A percentile compares a stretch with the other conserved stretches of the same genome.
Conservation (phyloP, 1,140 invertebrate genomes). For the Aplysia californica region DNA sequence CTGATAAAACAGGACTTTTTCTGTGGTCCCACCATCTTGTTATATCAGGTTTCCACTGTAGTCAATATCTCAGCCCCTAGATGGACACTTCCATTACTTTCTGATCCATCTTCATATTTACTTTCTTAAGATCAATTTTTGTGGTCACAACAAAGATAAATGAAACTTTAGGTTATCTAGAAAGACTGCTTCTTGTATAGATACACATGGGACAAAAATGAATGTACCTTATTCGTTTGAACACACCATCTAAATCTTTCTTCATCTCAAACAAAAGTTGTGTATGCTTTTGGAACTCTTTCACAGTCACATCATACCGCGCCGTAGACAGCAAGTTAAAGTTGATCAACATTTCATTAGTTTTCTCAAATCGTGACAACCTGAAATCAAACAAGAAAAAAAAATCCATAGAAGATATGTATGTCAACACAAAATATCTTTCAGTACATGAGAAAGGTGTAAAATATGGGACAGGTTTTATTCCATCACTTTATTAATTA, state of each 20-base stretch:
- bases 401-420: background rate
- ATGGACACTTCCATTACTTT: background rate
- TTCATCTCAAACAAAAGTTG: slow-evolving; percentile 78
- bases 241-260: slow-evolving; percentile 75
- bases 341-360: slow-evolving; percentile 96
- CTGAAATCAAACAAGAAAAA: slow-evolving; percentile 71
- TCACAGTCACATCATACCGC: slow-evolving; percentile 82
- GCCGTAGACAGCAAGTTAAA: slow-evolving; percentile 88
- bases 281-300: slow-evolving; percentile 91
- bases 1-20: too few relatives aligned
- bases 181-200: background rate
- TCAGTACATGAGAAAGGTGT: background rate
- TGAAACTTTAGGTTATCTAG: background rate
- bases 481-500: background rate
- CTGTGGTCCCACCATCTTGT: too few relatives aligned
- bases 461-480: background rate
- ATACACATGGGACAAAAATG: slow-evolving; percentile 35
- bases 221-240: slow-evolving; percentile 72
- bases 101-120: background rate
- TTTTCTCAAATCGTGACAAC: slow-evolving; percentile 95
- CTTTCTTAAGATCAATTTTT: background rate
- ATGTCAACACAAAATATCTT: background rate
- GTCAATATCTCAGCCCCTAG: too few relatives aligned
- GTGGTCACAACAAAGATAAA: background rate
- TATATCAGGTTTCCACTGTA: too few relatives aligned